A percentile compares a stretch with the other conserved stretches of the same genome.
phyloP scores from a whole-genome alignment of 1,140 invertebrate species.

The Drosophila athabasca region DNA sequence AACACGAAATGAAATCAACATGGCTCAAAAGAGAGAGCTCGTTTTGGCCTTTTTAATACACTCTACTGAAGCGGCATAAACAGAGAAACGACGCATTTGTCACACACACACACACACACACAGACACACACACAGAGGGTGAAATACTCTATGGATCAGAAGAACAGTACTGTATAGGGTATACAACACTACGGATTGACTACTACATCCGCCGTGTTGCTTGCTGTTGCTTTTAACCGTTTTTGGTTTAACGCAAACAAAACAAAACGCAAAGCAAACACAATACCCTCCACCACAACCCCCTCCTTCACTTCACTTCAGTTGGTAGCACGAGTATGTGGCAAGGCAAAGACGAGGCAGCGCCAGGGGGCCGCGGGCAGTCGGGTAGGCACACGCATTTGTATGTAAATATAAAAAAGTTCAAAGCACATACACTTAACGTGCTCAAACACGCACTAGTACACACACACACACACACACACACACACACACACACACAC shows the following conservation, averaged over 20 bases:
- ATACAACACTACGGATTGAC: too few species aligned
- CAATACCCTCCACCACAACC: constrained; percentile 2
- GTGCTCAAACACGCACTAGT: constrained; percentile 62
- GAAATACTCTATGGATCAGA: not conserved
- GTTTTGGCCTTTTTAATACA: not conserved
- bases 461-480: constrained; percentile 25
- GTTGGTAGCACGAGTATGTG: not conserved
- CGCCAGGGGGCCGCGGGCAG: not conserved
- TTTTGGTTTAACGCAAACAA: constrained; percentile 66
- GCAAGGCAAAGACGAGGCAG: not conserved
- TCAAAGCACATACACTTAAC: constrained; percentile 77
- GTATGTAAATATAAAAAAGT: constrained; percentile 75
- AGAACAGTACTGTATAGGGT: too few species aligned
- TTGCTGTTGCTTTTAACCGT: constrained; percentile 21
- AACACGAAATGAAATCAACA: constrained; percentile 70
- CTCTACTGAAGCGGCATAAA: too few species aligned
- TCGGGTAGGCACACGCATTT: constrained; percentile 38
- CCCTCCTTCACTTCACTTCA: too few species aligned
- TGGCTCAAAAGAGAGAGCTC: constrained; percentile 7
- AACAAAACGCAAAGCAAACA: constrained; percentile 76
- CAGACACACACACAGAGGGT: not conserved
- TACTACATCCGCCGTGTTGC: not conserved
- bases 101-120: not conserved
- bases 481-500: constrained; percentile 7
- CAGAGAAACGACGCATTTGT: not conserved